Evolutionary conservation across 1,140 invertebrate species (phyloP).

Genomic region (Neelides sp.): DNA sequence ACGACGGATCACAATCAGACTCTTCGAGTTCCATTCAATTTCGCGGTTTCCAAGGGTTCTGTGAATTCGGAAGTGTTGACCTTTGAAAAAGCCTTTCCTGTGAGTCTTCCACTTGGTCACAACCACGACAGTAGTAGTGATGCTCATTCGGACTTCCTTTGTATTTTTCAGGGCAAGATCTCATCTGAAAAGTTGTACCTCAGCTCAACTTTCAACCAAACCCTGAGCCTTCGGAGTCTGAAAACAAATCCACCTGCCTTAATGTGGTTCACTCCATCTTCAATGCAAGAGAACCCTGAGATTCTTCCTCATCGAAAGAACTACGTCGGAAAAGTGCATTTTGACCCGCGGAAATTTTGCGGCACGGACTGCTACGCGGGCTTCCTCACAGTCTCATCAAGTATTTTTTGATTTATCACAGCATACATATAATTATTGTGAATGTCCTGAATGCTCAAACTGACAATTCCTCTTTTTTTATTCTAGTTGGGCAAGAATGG

Average conservation of each 20-base stretch:
- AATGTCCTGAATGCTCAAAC: not conserved
- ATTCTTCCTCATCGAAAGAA: conserved; percentile 33
- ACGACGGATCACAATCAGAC: conserved; percentile 30
- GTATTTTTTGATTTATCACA: conserved; percentile 36
- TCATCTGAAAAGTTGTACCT: conserved; percentile 36
- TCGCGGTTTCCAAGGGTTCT: conserved; percentile 28
- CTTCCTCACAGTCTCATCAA: conserved; percentile 43
- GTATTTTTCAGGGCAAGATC: conserved; percentile 53
- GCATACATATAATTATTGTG: no score
- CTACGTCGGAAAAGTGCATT: conserved; percentile 45
- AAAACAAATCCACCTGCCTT: conserved; percentile 9
- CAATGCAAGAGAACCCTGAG: conserved; percentile 20
- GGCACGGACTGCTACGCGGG: conserved; percentile 62
- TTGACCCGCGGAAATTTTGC: conserved; percentile 58
- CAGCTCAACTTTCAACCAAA: conserved; percentile 30
- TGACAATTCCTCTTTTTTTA: not conserved
- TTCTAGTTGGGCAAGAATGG: conserved; percentile 26
- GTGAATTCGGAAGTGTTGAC: conserved; percentile 46
- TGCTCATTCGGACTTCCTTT: conserved; percentile 8
- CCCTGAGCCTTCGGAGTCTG: conserved; percentile 12
- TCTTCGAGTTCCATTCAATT: conserved; percentile 26
- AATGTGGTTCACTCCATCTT: conserved; percentile 25
- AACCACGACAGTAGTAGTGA: not conserved
- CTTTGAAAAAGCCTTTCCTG: conserved; percentile 71
- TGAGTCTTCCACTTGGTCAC: conserved; percentile 40